phyloP scores from a whole-genome alignment of 2,113 vertebrate species.

The Urocolius indicus region DNA sequence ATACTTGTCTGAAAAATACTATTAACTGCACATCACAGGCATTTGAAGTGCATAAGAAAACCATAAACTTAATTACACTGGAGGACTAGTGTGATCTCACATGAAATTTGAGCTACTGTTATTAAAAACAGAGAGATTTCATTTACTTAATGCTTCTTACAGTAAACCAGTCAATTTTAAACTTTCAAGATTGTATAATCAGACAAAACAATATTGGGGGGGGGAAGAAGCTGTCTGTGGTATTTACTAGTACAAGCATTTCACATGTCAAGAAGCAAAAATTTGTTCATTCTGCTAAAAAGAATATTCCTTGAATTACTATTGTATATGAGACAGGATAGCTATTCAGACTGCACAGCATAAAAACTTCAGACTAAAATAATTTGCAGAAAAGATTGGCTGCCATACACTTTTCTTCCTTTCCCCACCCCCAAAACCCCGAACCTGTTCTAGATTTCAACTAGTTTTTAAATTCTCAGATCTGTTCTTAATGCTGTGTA shows the following conservation, averaged over 20 bases:
- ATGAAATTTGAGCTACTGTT: constrained; percentile 73
- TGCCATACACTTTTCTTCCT: background rate
- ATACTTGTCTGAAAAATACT: constrained; percentile 63
- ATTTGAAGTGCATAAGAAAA: constrained; percentile 70
- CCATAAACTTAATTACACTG: constrained; percentile 75
- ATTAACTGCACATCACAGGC: constrained; percentile 61
- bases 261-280: constrained; percentile 22
- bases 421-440: background rate
- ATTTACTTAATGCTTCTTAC: constrained; percentile 75
- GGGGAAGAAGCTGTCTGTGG: background rate
- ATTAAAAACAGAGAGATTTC: constrained; percentile 75
- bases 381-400: background rate
- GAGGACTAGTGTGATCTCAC: constrained; percentile 71
- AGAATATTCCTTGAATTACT: constrained; percentile 19
- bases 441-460: background rate
- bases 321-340: background rate
- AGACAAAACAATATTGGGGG: constrained; percentile 42
- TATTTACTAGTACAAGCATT: constrained; percentile 45
- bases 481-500: background rate
- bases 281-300: constrained; percentile 45
- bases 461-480: background rate
- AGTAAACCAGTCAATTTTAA: constrained; percentile 68
- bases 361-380: background rate
- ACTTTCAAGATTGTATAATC: constrained; percentile 62
- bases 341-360: background rate